These are phyloP conservation scores for Metridium senile DNA, from an alignment of 92 coral and sea anemone genomes.

Conservation along the genomic window DNA sequence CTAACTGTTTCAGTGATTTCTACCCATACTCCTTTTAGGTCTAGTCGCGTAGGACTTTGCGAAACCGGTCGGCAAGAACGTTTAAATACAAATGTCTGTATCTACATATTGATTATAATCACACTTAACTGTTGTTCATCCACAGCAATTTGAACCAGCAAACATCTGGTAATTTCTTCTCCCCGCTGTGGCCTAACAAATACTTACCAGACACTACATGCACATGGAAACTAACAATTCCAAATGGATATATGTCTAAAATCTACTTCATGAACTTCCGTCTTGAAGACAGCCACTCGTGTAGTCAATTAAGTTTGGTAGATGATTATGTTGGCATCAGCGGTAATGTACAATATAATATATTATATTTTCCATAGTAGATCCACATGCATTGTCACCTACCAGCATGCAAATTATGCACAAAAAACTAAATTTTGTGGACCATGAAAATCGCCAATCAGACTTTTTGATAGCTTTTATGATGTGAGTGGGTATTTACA, in stretches of 20 bases:
- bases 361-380: too few relatives aligned
- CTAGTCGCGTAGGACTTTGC: too few relatives aligned
- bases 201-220: not conserved
- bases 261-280: slow-evolving; percentile 31
- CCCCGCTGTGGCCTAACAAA: slow-evolving; percentile 3
- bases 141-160: not conserved
- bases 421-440: too few relatives aligned
- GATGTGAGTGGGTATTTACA: too few relatives aligned
- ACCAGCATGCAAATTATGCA: too few relatives aligned
- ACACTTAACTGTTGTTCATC: not conserved
- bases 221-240: slow-evolving; percentile 9
- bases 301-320: not conserved
- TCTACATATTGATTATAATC: not conserved
- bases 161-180: not conserved
- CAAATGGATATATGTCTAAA: not conserved
- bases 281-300: not conserved
- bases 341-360: not conserved
- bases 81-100: too few relatives aligned
- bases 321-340: slow-evolving; percentile 8
- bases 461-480: too few relatives aligned
- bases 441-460: too few relatives aligned
- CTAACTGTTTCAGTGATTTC: too few relatives aligned
- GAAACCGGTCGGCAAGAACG: too few relatives aligned
- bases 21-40: too few relatives aligned
- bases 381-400: not conserved